Evolutionary conservation across 2,113 vertebrate species (phyloP), one percentile per base, ranked within the genome.

Genomic region (Varanus salvator): DNA sequence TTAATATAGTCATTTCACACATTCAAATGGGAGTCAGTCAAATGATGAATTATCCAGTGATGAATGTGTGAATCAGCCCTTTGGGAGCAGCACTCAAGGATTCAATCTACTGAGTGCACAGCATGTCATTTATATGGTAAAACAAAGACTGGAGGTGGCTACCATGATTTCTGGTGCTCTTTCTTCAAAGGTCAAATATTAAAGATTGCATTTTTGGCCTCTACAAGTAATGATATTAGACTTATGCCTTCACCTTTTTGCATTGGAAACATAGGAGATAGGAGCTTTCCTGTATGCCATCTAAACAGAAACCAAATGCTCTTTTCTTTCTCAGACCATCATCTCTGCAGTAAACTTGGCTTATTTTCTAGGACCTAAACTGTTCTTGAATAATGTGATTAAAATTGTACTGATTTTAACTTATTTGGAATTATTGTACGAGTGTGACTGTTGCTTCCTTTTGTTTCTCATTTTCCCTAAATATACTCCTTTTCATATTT

Each of bases 11-110:
- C 19, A 84, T 34, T 78, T 84, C 72, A 34, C 12, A 77, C 38
- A 66, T 89, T 34, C 82, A 68, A 8, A 21, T 77, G 38, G n/a
- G 88, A 89, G 8, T 84, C 81, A 84, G 38, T 14, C 2, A 66
- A 68, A 27, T 76, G 1, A 3, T 89, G 81, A 85, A 5, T 85
- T 71, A 89, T 29, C 44, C 44, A 29, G 31, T 52, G 7, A 68
- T 68, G 8, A 27, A 34, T 77, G 88, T 76, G 81, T 89, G 64
- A 77, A 85, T 84, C 48, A 69, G 44, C 25, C 57, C 44, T 78
- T 54, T 34, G 31, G 72, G 83, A 84, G 88, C 19, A 84, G 44
- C 82, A 84, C 25, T 38, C 38, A 89, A 52, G 29, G 57, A 68
- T 12, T 50, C 44, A 54, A 52, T 34, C 44, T 68, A 44, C 84